These are phyloP conservation scores for Pao palembangensis DNA, from an alignment of 2,113 vertebrate genomes.

Conservation along the genomic window DNA sequence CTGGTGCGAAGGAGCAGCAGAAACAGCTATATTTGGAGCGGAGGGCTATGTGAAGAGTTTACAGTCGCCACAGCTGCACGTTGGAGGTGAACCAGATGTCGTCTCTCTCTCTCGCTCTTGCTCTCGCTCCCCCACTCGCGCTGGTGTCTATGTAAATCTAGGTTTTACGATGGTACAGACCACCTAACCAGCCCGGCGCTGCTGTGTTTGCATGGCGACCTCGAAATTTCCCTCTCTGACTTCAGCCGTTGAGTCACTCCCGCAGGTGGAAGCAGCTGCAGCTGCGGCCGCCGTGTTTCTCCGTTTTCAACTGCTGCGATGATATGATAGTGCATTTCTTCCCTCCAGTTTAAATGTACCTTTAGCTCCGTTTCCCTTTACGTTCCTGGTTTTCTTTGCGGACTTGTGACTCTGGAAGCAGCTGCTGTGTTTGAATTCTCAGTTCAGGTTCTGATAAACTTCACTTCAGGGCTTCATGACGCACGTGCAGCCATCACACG, in stretches of 20 bases:
- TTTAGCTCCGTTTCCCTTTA: no score
- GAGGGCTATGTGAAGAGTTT: not conserved
- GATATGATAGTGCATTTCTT: no score
- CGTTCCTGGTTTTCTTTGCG: no score
- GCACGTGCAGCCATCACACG: not conserved
- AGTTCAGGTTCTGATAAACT: no score
- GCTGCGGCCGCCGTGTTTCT: no score
- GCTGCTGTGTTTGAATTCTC: no score
- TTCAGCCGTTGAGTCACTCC: not conserved
- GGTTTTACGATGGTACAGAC: constrained; percentile 17
- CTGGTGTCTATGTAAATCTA: constrained; percentile 30
- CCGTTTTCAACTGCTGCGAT: no score
- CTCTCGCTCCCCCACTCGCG: not conserved
- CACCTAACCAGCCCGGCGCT: constrained; percentile 1
- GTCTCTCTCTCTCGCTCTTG: not conserved
- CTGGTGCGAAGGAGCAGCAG: not conserved
- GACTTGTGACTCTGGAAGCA: no score
- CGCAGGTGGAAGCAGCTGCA: not conserved
- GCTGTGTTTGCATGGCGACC: not conserved
- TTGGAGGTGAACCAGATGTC: not conserved
- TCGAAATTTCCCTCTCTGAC: no score
- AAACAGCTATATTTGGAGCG: not conserved
- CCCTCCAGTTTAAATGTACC: no score
- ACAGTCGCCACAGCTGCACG: constrained; percentile 22
- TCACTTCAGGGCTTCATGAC: no score